Evolutionary conservation across 2,113 vertebrate species (phyloP).

Genomic region (Pterophyllum scalare): DNA sequence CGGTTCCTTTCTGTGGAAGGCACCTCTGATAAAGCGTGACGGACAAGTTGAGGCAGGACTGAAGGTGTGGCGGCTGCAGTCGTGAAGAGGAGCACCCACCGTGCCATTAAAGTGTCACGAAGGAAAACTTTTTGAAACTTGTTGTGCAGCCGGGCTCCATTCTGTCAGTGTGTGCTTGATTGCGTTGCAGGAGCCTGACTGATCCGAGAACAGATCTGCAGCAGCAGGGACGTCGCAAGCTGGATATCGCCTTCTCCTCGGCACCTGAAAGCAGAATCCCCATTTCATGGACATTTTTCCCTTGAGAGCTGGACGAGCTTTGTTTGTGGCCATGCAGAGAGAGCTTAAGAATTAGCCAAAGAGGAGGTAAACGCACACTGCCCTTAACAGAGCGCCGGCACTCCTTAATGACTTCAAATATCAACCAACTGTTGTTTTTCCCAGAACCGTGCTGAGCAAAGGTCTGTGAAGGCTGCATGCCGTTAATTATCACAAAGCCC

Average conservation of each 20-base stretch:
- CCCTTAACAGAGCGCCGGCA: background rate
- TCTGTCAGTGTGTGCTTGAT: background rate
- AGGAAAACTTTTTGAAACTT: constrained; percentile 1
- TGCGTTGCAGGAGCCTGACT: background rate
- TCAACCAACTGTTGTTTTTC: background rate
- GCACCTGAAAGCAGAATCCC: background rate
- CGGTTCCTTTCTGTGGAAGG: background rate
- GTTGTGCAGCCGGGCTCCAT: background rate
- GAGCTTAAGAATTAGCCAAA: background rate
- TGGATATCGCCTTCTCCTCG: background rate
- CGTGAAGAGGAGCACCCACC: constrained; percentile 6
- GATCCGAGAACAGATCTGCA: background rate
- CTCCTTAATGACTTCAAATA: background rate
- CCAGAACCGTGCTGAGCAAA: background rate
- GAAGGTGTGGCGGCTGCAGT: constrained; percentile 66
- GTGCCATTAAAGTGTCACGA: constrained; percentile 2
- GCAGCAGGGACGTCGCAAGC: background rate
- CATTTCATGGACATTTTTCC: background rate
- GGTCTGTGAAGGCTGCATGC: background rate
- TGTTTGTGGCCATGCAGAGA: constrained; percentile 7
- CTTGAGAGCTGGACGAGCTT: background rate
- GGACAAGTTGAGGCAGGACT: constrained; percentile 53
- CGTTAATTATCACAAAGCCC: background rate
- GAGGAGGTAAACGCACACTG: background rate
- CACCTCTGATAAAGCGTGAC: background rate